phyloP scores from a whole-genome alignment of 2,888 invertebrate genomes.

The Tetropium fuscum region DNA sequence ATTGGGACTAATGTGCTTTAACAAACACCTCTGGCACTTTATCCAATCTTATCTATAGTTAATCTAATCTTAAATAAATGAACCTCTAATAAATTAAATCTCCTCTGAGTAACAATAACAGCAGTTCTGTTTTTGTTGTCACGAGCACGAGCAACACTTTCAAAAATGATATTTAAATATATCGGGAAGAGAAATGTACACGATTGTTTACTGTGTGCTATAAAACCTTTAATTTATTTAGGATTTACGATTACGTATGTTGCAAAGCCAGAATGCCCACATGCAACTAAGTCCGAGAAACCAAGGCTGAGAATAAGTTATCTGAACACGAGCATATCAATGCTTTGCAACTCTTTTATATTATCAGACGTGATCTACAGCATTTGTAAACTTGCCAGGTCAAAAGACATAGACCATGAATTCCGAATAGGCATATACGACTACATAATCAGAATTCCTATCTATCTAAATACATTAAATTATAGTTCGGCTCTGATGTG shows the following conservation, averaged over 20 bases:
- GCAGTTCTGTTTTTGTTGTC: no score
- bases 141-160: no score
- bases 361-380: neutral
- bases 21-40: no score
- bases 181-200: conserved; percentile 18
- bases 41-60: no score
- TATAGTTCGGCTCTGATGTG: neutral
- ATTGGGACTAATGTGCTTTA: no score
- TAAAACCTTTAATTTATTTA: conserved; percentile 23
- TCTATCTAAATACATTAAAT: conserved; percentile 20
- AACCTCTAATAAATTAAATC: no score
- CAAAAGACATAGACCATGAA: neutral
- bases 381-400: neutral
- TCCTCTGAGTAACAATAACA: no score
- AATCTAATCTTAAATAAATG: no score
- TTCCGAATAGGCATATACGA: neutral
- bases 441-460: conserved; percentile 7
- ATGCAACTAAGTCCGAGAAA: conserved; percentile 15
- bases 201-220: conserved; percentile 37
- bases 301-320: neutral
- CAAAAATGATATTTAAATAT: neutral
- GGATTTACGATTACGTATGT: conserved; percentile 24
- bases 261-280: conserved; percentile 32
- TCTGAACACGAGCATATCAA: neutral
- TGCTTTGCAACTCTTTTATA: conserved; percentile 1